Evolutionary conservation across 2,888 invertebrate species (phyloP).

Genomic region (Tetheella fluctuosa): DNA sequence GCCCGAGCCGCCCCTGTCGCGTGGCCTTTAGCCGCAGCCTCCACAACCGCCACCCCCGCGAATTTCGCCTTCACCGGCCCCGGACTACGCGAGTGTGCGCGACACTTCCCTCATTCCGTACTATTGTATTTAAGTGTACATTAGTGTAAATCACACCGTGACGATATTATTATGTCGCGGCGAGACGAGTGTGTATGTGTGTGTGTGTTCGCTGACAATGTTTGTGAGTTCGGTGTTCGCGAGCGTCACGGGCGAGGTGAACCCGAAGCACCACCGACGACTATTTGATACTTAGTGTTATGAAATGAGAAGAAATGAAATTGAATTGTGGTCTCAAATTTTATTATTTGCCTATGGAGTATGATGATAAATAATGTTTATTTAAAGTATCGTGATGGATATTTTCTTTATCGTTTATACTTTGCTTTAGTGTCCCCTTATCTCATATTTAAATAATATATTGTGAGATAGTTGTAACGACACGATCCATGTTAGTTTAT

Average conservation of each 20-base stretch:
- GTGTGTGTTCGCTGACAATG: too few relatives aligned
- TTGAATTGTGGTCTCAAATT: not conserved
- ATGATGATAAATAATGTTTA: too few relatives aligned
- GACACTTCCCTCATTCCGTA: not conserved
- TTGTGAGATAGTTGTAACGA: too few relatives aligned
- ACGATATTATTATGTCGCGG: too few relatives aligned
- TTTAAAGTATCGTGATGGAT: not conserved
- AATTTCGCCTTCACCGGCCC: too few relatives aligned
- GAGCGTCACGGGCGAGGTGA: not conserved
- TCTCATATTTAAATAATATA: too few relatives aligned
- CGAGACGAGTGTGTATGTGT: too few relatives aligned
- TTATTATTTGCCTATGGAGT: not conserved
- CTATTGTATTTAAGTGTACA: slow-evolving; percentile 1
- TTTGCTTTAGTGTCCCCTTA: too few relatives aligned
- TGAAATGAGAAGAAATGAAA: not conserved
- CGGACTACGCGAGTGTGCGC: slow-evolving; percentile 13
- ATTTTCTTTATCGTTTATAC: too few relatives aligned
- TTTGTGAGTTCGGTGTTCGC: not conserved
- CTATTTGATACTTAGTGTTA: not conserved
- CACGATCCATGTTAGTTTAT: too few relatives aligned
- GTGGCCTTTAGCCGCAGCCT: slow-evolving; percentile 23
- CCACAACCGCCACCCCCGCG: slow-evolving; percentile 22
- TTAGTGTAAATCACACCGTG: too few relatives aligned
- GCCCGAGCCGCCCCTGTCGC: slow-evolving; percentile 35
- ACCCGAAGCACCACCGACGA: not conserved